Percentiles rank a stretch among this genome's conserved stretches.
Conservation (phyloP, 1,140 invertebrate genomes). For the Latrodectus geometricus region DNA sequence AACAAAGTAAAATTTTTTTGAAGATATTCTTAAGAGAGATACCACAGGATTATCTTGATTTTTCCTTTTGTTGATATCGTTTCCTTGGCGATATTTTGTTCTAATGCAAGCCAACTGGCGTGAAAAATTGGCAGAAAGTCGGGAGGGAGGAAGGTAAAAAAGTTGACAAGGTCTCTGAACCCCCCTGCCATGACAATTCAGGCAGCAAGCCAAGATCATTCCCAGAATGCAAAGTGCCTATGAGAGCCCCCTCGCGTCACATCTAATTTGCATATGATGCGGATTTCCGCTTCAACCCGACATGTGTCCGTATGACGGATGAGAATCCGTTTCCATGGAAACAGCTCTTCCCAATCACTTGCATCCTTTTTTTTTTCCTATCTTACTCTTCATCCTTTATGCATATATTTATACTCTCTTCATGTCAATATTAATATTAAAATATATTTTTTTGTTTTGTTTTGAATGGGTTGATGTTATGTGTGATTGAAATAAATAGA, state of each 20-base stretch:
- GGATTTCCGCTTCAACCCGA: slow-evolving; percentile 53
- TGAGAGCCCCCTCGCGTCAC: slow-evolving; percentile 27
- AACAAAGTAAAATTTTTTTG: too few species aligned
- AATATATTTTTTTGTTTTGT: too few species aligned
- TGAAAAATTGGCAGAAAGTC: slow-evolving; percentile 30
- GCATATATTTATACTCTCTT: background rate
- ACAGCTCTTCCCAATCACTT: slow-evolving; percentile 26
- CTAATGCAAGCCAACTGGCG: background rate
- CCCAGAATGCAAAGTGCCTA: slow-evolving; percentile 30
- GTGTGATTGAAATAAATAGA: too few species aligned
- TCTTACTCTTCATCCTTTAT: background rate
- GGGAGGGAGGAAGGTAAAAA: background rate
- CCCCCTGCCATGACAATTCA: slow-evolving; percentile 8
- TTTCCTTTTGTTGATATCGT: background rate
- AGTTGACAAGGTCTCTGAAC: slow-evolving; percentile 13
- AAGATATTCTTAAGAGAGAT: too few species aligned
- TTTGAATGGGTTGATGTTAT: too few species aligned
- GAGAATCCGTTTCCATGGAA: slow-evolving; percentile 32
- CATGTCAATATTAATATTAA: too few species aligned
- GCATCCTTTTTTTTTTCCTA: background rate
- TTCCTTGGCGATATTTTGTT: slow-evolving; percentile 5
- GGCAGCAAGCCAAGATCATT: slow-evolving; percentile 22
- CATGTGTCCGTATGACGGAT: slow-evolving; percentile 58
- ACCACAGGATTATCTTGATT: background rate
- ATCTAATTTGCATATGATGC: slow-evolving; percentile 60